Conservation (phyloP, 1,140 invertebrate species). For the Trichogramma pretiosum region DNA sequence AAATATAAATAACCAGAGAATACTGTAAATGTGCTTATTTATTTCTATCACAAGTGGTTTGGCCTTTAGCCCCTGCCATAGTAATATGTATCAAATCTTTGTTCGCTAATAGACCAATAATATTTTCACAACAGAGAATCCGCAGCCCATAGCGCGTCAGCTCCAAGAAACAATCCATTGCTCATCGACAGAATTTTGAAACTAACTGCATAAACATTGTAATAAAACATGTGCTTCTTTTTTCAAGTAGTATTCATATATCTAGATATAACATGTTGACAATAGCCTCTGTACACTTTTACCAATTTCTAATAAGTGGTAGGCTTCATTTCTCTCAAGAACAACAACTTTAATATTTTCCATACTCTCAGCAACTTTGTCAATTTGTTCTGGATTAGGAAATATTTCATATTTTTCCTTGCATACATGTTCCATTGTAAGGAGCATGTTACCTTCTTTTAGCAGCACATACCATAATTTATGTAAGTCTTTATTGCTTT, state of each 20-base stretch:
- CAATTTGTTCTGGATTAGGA: conserved; percentile 89
- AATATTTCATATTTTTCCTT: conserved; percentile 63
- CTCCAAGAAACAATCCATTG: too few species aligned
- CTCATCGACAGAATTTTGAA: too few species aligned
- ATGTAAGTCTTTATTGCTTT: conserved; percentile 93
- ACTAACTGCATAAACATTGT: conserved; percentile 48
- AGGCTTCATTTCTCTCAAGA: conserved; percentile 85
- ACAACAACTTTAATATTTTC: conserved; percentile 86
- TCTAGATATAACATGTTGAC: conserved; percentile 51
- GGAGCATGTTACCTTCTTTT: conserved; percentile 94
- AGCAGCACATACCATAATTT: conserved; percentile 94
- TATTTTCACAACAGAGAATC: too few species aligned
- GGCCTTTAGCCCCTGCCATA: too few species aligned
- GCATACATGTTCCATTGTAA: conserved; percentile 89
- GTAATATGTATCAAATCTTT: too few species aligned
- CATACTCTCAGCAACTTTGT: conserved; percentile 96
- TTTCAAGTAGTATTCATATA: conserved; percentile 54
- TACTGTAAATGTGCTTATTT: too few species aligned
- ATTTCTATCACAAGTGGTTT: too few species aligned
- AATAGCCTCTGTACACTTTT: conserved; percentile 66
- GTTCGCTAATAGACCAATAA: too few species aligned
- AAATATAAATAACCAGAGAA: too few species aligned
- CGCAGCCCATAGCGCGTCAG: too few species aligned
- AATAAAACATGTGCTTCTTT: conserved; percentile 41
- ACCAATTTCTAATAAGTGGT: conserved; percentile 84